Percentiles rank a stretch among this genome's conserved stretches.
These are phyloP conservation scores for Shargacucullia verbasci DNA, from an alignment of 2,888 invertebrate genomes.

Conservation along the genomic window DNA sequence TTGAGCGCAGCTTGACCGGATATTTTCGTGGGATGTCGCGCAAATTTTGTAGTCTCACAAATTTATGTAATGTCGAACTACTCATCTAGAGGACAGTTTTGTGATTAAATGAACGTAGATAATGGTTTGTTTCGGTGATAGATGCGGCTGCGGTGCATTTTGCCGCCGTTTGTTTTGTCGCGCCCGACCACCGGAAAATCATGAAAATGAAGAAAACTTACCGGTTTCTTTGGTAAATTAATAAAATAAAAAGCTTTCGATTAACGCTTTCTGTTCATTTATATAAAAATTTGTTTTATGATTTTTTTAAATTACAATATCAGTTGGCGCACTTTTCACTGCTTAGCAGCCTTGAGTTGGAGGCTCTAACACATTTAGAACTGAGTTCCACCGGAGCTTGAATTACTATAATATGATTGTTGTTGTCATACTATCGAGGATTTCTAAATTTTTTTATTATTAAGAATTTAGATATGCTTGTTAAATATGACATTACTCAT, in stretches of 20 bases:
- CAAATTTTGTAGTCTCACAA: conserved; percentile 41
- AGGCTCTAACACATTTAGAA: too few species aligned
- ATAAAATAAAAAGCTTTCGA: not conserved
- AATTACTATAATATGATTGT: too few species aligned
- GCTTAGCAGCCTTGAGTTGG: conserved; percentile 7
- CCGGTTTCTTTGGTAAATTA: conserved; percentile 74
- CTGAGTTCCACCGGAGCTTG: too few species aligned
- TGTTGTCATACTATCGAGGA: too few species aligned
- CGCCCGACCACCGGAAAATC: conserved; percentile 56
- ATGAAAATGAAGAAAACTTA: conserved; percentile 57
- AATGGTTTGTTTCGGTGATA: conserved; percentile 72
- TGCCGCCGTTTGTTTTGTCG: conserved; percentile 81
- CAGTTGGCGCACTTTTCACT: conserved; percentile 15
- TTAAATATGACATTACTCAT: too few species aligned
- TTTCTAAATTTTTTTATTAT: too few species aligned
- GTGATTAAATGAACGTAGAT: conserved; percentile 49
- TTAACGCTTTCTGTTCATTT: not conserved
- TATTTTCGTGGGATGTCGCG: conserved; percentile 75
- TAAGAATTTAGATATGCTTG: too few species aligned
- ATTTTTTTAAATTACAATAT: too few species aligned
- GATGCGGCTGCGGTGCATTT: conserved; percentile 77
- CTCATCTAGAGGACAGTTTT: conserved; percentile 44
- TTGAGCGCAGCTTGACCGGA: conserved; percentile 62
- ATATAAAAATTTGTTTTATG: too few species aligned
- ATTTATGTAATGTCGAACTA: conserved; percentile 48